Evolutionary conservation across 1,140 invertebrate genomes (phyloP), one percentile per base, ranked within the genome.

Genomic region (Agrilus planipennis): DNA sequence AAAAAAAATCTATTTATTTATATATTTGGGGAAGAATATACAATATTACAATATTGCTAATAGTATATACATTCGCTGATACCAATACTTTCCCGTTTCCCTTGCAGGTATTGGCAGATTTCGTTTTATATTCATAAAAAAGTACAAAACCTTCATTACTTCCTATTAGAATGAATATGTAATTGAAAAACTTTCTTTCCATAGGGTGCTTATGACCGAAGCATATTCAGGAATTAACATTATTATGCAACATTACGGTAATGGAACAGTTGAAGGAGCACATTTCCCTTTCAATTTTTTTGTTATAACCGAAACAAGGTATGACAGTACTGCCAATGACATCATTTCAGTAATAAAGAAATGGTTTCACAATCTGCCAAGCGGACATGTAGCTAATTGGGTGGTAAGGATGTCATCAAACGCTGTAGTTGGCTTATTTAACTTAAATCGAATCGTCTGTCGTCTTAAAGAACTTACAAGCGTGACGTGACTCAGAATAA

Each of bases 161-260:
- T n/a, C n/a, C n/a, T n/a, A n/a, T n/a, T n/a, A n/a, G n/a, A n/a
- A n/a, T n/a, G n/a, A n/a, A n/a, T n/a, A n/a, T n/a, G n/a, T n/a
- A n/a, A n/a, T n/a, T n/a, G n/a, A n/a, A n/a, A n/a, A n/a, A n/a
- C n/a, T n/a, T n/a, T n/a, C n/a, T n/a, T n/a, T n/a, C n/a, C n/a
- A 4, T 39, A 71, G 81, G 62, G 70, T 85, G 2, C 73, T 88
- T 64, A 72, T 88, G 67, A 75, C 76, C 1, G 84, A 88, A 63
- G 75, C 73, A 2, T 84, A 83, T 51, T 69, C 72, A 1, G 61
- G 58, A 38, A 60, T 76, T 12, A 55, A 71, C 9, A 62, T 74
- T 3, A 70, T 70, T 4, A 72, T 78, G 51, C 65, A 68, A 45
- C 88, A 79, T 31, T 52, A 67, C 39, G 68, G 66, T 11, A 62